Evolutionary conservation across 2,113 vertebrate species (phyloP), one percentile per base, ranked within the genome.

Genomic region (Propithecus coquereli): DNA sequence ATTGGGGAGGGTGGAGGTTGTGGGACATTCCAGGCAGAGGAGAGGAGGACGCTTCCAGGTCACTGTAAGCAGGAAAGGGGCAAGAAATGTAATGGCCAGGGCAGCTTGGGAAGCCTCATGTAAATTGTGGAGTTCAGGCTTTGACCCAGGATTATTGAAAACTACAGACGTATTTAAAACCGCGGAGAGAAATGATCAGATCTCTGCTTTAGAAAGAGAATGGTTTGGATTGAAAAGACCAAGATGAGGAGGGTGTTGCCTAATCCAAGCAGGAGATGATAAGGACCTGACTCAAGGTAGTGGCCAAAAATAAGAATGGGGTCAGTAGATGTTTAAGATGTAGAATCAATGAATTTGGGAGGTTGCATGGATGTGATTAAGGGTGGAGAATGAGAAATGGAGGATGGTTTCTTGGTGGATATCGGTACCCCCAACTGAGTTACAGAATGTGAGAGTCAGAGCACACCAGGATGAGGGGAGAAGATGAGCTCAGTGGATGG

Each of bases 61-160:
- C n/a, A 18, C 43, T 30, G 0, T 63, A n/a, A 34, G 1, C 45
- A 40, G 37, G 4, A 1, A 0, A 84, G 8, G 8, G 25, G 9
- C 9, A 81, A 84, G n/a, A 45, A 85, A 8, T 13, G 10, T 34
- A 32, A 14, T 14, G 6, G 22, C 17, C 20, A 3, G 63, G n/a
- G 54, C 6, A 66, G 47, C n/a, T 34, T 27, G 13, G 22, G 16
- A 52, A 94, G 40, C 34, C 11, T 34, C 61, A 4, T 57, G 11
- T 34, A 52, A 71, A 63, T 17, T 68, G 1, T 86, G 45, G 54
- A 87, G 22, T 25, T 70, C 6, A 25, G 34, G 32, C 68, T 92
- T 61, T 87, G 27, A 84, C 54, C 61, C 43, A 23, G 10, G 65
- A 8, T 47, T 87, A 23, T 5, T 54, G 22, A 86, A 65, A 25